Base-by-base conservation (phyloP, 2,113 vertebrate species). In the Athene noctua region DNA sequence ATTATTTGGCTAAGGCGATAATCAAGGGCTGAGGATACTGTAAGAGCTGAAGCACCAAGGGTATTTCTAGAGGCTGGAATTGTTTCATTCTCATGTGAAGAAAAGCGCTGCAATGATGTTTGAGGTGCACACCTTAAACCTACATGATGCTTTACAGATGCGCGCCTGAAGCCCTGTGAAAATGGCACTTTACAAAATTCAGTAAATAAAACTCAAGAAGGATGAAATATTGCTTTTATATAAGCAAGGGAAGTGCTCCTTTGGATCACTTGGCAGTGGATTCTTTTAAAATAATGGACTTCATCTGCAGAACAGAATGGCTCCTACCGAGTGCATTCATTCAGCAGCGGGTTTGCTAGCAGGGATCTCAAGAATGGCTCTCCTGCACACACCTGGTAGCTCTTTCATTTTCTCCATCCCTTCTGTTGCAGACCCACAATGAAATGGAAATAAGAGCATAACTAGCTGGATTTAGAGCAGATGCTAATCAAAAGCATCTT, bases 281-380 rank as follows among this genome's bases (percentile, higher is more conserved):
- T 88, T 92, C 74, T 77, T 84, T 66, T 75, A 88, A 95, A 97
- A 87, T 90, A 95, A 95, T 83, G 86, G 80, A 67, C 80, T 85
- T 91, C 51, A 90, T 73, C 78, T 91, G 71, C 80, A 82, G 78
- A 83, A 58, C 80, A 88, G 95, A 80, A 91, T 20, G 74, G 73
- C 54, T 86, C 92, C 94, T 52, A 78, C 75, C 0, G 29, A 65
- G 80, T 15, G 47, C 74, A 55, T 95, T 87, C 91, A 82, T 59
- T 54, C 80, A 57, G 83, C 70, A 52, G 68, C 7, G 15, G 19
- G 34, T 42, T 85, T 94, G 92, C 73, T 74, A 86, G 95, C 88
- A 86, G 80, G 77, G 89, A 65, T 80, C 84, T 83, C 51, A 10
- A 59, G 87, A 52, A 91, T 1, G 16, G 46, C 51, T 94, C 86